Percentiles rank a stretch among this genome's conserved stretches.
These are phyloP conservation scores for Latrodectus hesperus DNA, from an alignment of 2,888 invertebrate species.

Conservation along the genomic window DNA sequence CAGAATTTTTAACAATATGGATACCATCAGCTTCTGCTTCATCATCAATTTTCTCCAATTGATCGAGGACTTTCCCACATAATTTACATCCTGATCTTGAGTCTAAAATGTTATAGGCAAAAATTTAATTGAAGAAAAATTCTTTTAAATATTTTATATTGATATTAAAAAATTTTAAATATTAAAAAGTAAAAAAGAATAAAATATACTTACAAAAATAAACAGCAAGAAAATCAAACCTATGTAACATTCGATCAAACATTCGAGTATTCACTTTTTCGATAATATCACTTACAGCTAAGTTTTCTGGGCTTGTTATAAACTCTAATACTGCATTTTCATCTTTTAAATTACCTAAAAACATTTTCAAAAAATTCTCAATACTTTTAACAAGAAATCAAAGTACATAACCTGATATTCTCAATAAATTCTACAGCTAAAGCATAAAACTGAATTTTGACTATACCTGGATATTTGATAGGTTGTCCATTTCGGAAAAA, in stretches of 20 bases:
- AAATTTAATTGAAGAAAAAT: no score
- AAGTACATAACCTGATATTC: no score
- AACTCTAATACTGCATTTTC: conserved; percentile 92
- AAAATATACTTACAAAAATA: conserved; percentile 86
- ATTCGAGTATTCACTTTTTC: conserved; percentile 93
- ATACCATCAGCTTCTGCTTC: conserved; percentile 92
- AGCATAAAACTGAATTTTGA: no score
- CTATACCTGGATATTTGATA: conserved; percentile 87
- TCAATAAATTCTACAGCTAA: no score
- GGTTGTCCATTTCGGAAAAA: conserved; percentile 92
- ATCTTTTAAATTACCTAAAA: conserved; percentile 86
- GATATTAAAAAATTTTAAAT: no score
- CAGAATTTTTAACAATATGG: conserved; percentile 93
- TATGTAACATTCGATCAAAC: conserved; percentile 92
- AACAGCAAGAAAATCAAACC: conserved; percentile 91
- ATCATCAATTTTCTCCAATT: conserved; percentile 90
- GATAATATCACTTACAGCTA: conserved; percentile 91
- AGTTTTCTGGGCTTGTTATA: conserved; percentile 93
- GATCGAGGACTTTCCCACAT: conserved; percentile 88
- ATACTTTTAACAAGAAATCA: no score
- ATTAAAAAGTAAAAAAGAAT: no score
- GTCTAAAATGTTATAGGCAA: no score
- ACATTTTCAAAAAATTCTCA: no score
- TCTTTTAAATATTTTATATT: no score
- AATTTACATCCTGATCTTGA: conserved; percentile 72